Percentiles rank a stretch among this genome's conserved stretches.
These are phyloP conservation scores for Papilio gigon DNA, from an alignment of 2,888 invertebrate species.

Conservation along the genomic window DNA sequence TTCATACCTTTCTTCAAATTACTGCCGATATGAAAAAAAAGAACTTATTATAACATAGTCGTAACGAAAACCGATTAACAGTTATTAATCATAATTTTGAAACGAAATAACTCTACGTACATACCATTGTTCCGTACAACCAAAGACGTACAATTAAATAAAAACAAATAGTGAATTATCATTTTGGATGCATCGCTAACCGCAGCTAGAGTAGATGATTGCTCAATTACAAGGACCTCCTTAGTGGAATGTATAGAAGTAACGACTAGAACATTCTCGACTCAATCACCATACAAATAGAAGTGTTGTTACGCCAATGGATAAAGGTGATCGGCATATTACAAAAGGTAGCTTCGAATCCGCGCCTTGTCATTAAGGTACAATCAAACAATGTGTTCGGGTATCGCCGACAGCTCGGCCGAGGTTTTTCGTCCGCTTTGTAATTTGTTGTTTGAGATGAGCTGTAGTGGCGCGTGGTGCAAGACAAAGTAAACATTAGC, in stretches of 20 bases:
- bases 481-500: constrained; percentile 79
- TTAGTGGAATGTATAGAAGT: constrained; percentile 30
- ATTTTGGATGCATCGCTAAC: constrained; percentile 77
- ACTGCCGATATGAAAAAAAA: not conserved
- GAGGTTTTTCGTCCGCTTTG: constrained; percentile 79
- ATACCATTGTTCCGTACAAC: constrained; percentile 5
- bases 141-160: constrained; percentile 32
- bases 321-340: constrained; percentile 73
- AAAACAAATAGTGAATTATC: constrained; percentile 78
- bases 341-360: constrained; percentile 76
- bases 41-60: not conserved
- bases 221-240: constrained; percentile 65
- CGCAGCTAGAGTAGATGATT: constrained; percentile 81
- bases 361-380: constrained; percentile 81
- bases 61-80: constrained; percentile 17
- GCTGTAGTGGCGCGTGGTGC: constrained; percentile 70
- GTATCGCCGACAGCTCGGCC: constrained; percentile 81
- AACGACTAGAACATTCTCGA: constrained; percentile 58
- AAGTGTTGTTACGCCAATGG: constrained; percentile 63
- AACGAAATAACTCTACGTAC: not conserved
- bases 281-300: constrained; percentile 67
- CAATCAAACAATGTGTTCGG: constrained; percentile 82
- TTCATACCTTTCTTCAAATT: not conserved
- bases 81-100: constrained; percentile 18
- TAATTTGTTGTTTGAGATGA: constrained; percentile 81